phyloP scores from a whole-genome alignment of 2,888 invertebrate species.

The Philereme transversata region DNA sequence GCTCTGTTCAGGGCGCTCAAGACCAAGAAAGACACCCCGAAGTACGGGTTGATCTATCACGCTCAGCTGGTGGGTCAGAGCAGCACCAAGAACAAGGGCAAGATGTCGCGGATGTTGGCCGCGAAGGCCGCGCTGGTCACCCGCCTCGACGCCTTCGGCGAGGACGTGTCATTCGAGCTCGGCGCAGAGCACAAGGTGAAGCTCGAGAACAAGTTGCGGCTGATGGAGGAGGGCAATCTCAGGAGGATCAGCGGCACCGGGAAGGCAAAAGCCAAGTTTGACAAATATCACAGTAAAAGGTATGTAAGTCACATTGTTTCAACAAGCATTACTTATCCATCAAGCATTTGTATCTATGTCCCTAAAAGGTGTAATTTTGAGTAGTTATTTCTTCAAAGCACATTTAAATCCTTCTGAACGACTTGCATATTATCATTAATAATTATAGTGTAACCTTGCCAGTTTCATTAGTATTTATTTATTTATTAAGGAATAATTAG shows the following conservation, averaged over 20 bases:
- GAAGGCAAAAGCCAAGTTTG: slow-evolving; percentile 94
- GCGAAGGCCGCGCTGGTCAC: slow-evolving; percentile 97
- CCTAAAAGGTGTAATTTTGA: no score
- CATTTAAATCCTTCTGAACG: no score
- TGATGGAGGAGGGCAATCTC: slow-evolving; percentile 94
- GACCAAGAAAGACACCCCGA: slow-evolving; percentile 98
- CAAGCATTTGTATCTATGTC: no score
- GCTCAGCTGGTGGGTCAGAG: slow-evolving; percentile 96
- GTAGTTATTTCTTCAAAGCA: no score
- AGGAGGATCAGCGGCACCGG: slow-evolving; percentile 94
- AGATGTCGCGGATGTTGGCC: slow-evolving; percentile 97
- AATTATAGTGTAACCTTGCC: no score
- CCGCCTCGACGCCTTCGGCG: slow-evolving; percentile 97
- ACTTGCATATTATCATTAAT: no score
- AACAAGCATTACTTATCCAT: no score
- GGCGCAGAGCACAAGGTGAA: slow-evolving; percentile 96
- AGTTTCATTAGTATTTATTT: no score
- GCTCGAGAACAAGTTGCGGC: slow-evolving; percentile 90
- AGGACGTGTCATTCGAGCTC: slow-evolving; percentile 91
- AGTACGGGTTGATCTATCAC: slow-evolving; percentile 99
- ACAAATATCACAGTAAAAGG: slow-evolving; percentile 95
- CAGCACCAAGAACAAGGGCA: slow-evolving; percentile 95
- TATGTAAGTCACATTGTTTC: slow-evolving; percentile 46
- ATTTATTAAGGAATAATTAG: no score
- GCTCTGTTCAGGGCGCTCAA: slow-evolving; percentile 98